Base-by-base conservation (phyloP, 2,113 vertebrate species). In the Thamnophis sirtalis region DNA sequence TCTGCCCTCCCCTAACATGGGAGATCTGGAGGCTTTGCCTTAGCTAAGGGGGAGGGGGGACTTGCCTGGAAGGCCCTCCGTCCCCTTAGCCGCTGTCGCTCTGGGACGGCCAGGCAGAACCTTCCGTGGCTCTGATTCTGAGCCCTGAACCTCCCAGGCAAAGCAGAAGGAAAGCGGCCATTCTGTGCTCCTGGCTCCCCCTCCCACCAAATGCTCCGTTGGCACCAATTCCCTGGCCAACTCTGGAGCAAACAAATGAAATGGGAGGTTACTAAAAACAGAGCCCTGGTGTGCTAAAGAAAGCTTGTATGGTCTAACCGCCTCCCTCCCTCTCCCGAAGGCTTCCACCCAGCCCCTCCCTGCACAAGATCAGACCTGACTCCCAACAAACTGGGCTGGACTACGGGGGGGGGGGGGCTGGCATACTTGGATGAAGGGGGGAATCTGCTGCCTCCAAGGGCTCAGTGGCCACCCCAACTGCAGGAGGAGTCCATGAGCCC, bases 211-310 rank as follows among this genome's bases (percentile, higher is more conserved):
- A 22, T 38, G 68, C 26, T 33, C 17, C 5, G 38, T 22, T 92
- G 63, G 86, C 51, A 55, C 24, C 51, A 22, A 9, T 43, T n/a
- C 26, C 5, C 60, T 2, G 15, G 33, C 48, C 50, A 28, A 55
- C 48, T 68, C n/a, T 19, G 63, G 48, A 92, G 19, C 63, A 58
- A 92, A 88, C 63, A 48, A n/a, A 56, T 3, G 58, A 89, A 92
- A 84, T 58, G n/a, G 87, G 54, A 43, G 58, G 60, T 56, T 88
- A 48, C 86, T 84, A 49, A 56, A 80, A 84, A 88, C 1, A 2
- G 38, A 26, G 21, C 50, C 51, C 33, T 51, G 26, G 7, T 38
- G 4, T 68, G 19, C 4, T 15, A n/a, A 80, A 19, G 22, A 19
- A 9, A 38, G 19, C 24, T 43, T 9, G 0, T 28, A 4, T 5